phyloP scores from a whole-genome alignment of 2,888 invertebrate genomes.

The Dasypogon diadema region DNA sequence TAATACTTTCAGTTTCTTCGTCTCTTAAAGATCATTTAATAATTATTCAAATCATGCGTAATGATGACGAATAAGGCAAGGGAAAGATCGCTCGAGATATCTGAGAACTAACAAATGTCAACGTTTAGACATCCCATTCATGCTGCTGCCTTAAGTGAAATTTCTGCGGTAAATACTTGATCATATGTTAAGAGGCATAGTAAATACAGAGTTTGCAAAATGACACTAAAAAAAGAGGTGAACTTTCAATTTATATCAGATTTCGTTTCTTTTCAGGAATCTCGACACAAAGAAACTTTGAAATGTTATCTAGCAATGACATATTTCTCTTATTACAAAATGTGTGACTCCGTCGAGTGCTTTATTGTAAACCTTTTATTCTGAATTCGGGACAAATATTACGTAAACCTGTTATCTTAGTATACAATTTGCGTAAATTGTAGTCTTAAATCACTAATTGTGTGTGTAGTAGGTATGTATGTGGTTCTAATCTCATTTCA shows the following conservation, averaged over 20 bases:
- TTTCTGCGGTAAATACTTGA: conserved; percentile 33
- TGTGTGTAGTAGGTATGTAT: neutral
- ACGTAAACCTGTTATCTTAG: conserved; percentile 28
- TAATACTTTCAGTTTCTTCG: conserved; percentile 47
- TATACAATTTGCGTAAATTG: conserved; percentile 20
- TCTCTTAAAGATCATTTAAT: conserved; percentile 1
- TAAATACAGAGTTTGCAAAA: conserved; percentile 16
- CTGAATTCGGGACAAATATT: conserved; percentile 26
- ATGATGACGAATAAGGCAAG: conserved; percentile 13
- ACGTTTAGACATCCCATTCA: conserved; percentile 31
- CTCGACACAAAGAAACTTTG: conserved; percentile 12
- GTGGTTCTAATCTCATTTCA: too few relatives aligned
- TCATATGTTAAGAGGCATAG: conserved; percentile 13
- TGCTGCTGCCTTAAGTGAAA: conserved; percentile 12
- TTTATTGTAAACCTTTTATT: conserved; percentile 21
- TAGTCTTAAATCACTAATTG: neutral
- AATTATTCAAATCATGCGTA: conserved; percentile 29
- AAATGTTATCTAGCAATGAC: conserved; percentile 49
- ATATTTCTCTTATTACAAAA: conserved; percentile 46
- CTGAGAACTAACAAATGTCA: conserved; percentile 26
- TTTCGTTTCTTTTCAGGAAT: conserved; percentile 39
- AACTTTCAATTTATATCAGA: conserved; percentile 42
- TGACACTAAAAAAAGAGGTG: conserved; percentile 17
- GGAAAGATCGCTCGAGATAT: neutral
- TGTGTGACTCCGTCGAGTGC: neutral